phyloP scores from a whole-genome alignment of 2,888 invertebrate species.

The Labia minor region DNA sequence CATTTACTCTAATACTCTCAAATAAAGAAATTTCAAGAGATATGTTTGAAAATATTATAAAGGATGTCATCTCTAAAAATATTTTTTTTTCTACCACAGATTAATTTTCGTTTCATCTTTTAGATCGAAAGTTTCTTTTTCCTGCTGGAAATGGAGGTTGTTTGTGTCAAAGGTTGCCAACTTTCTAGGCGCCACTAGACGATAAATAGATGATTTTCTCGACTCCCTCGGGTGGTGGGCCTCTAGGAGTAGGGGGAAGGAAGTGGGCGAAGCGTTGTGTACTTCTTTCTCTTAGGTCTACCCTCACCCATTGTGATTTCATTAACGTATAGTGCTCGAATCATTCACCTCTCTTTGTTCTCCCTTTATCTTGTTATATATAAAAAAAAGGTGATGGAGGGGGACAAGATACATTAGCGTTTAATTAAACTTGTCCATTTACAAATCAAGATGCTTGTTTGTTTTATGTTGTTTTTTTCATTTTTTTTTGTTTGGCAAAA shows the following conservation, averaged over 20 bases:
- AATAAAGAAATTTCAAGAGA: too few species aligned
- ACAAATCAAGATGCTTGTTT: background rate
- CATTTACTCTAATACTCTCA: too few species aligned
- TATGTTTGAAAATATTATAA: too few species aligned
- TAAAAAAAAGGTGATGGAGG: background rate
- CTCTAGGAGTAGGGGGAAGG: background rate
- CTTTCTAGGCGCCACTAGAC: slow-evolving; percentile 13
- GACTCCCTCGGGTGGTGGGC: too few species aligned
- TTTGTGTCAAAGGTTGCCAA: slow-evolving; percentile 3
- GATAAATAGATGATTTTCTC: slow-evolving; percentile 1
- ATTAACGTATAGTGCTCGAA: slow-evolving; percentile 4
- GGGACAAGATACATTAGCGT: background rate
- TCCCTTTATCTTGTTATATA: background rate
- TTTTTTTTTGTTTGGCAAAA: background rate
- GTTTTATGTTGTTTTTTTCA: background rate
- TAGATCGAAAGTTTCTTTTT: too few species aligned
- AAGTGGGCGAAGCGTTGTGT: too few species aligned
- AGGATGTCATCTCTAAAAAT: too few species aligned
- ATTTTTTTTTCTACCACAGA: too few species aligned
- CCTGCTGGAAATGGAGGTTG: background rate
- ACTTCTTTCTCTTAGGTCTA: background rate
- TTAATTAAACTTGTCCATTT: slow-evolving; percentile 3
- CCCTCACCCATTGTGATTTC: background rate
- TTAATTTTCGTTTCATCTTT: too few species aligned
- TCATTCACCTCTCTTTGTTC: background rate